phyloP scores from a whole-genome alignment of 2,113 vertebrate genomes.

The Barbus barbus region DNA sequence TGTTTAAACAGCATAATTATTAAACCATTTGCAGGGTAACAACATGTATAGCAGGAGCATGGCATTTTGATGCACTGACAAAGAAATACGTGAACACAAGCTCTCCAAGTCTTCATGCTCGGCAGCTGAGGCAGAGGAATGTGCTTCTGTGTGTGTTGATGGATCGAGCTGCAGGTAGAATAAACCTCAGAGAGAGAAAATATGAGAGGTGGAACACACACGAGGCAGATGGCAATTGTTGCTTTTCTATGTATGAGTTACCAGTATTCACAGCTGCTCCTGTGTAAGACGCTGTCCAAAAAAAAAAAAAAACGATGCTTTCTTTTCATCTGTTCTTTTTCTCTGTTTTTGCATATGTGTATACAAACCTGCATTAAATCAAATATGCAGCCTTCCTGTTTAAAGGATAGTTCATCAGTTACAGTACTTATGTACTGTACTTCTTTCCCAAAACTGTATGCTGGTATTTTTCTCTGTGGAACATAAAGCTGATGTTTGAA shows the following conservation, averaged over 20 bases:
- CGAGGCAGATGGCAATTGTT: conserved; percentile 13
- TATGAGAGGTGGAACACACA: neutral
- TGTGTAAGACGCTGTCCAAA: neutral
- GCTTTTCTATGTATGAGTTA: conserved; percentile 5
- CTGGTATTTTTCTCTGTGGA: neutral
- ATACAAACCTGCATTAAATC: neutral
- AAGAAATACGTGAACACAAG: neutral
- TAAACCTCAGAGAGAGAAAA: neutral
- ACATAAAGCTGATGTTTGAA: neutral
- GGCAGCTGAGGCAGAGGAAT: neutral
- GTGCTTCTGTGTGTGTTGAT: neutral
- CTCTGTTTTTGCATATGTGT: neutral
- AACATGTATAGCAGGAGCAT: no score
- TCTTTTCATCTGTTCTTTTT: neutral
- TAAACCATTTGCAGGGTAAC: neutral
- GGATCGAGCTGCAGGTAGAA: neutral
- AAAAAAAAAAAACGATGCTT: neutral
- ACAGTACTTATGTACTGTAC: neutral
- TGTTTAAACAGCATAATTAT: neutral
- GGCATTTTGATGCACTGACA: neutral
- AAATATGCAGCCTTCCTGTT: neutral
- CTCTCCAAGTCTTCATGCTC: neutral
- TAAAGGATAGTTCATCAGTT: neutral
- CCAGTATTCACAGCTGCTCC: conserved; percentile 19
- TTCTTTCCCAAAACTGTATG: neutral